phyloP scores from a whole-genome alignment of 2,797 vertebrate species.

The Chrysocyon brachyurus region DNA sequence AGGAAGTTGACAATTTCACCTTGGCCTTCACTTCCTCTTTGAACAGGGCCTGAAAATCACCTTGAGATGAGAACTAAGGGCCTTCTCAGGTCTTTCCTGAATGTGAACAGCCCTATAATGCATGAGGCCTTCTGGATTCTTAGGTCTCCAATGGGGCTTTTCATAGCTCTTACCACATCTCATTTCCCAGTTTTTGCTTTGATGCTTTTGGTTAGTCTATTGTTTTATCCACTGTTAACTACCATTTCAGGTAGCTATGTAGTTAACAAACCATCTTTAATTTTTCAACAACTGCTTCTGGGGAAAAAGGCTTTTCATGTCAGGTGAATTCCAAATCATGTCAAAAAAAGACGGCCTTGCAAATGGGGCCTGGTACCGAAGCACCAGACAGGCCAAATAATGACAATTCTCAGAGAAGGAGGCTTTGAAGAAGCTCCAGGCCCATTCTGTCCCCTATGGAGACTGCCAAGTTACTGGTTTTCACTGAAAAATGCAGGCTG shows the following conservation, averaged over 20 bases:
- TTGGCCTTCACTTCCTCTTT: not conserved
- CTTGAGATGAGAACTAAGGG: not conserved
- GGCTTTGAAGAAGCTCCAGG: not conserved
- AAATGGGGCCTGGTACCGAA: not conserved
- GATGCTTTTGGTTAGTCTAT: not conserved
- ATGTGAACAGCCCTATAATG: not conserved
- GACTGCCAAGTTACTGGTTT: not conserved
- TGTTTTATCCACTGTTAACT: not conserved
- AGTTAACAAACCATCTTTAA: not conserved
- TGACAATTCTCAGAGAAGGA: not conserved
- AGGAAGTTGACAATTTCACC: not conserved
- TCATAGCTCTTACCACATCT: not conserved
- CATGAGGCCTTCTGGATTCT: not conserved
- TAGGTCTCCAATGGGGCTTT: not conserved
- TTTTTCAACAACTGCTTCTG: constrained; percentile 4
- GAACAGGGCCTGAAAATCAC: not conserved
- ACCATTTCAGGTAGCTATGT: not conserved
- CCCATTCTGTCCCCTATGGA: not conserved
- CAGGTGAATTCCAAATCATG: not conserved
- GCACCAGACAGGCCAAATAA: not conserved
- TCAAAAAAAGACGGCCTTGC: constrained; percentile 24
- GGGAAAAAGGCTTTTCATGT: not conserved
- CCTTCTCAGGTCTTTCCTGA: not conserved
- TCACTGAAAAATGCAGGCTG: not conserved
- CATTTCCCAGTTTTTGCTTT: not conserved